These are phyloP conservation scores for Orius insidiosus DNA, from an alignment of 1,140 invertebrate species.

Conservation along the genomic window DNA sequence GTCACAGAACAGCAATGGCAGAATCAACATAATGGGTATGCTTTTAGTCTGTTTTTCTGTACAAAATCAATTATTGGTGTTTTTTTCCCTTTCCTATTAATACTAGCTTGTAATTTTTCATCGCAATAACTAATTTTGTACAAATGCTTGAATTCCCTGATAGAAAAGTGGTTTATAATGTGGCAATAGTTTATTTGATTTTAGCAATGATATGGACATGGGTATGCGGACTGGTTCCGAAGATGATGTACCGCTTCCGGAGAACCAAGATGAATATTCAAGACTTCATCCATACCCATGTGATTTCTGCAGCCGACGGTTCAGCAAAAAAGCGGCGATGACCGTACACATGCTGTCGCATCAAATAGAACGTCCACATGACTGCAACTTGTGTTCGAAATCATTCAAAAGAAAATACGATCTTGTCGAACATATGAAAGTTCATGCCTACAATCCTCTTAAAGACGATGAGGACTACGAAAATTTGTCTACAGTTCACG, in stretches of 20 bases:
- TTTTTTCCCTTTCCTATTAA: slow-evolving; percentile 4
- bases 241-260: slow-evolving; percentile 41
- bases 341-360: slow-evolving; percentile 55
- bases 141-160: too few relatives aligned
- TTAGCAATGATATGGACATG: slow-evolving; percentile 1
- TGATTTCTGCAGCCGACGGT: slow-evolving; percentile 59
- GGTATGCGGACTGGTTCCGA: slow-evolving; percentile 12
- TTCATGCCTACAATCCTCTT: slow-evolving; percentile 44
- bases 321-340: neutral
- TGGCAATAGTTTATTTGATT: slow-evolving; percentile 3
- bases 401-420: slow-evolving; percentile 57
- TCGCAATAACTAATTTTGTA: too few relatives aligned
- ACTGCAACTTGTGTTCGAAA: slow-evolving; percentile 59
- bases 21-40: slow-evolving; percentile 12
- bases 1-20: slow-evolving; percentile 18
- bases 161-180: neutral
- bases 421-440: slow-evolving; percentile 63
- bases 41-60: neutral
- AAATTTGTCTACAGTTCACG: neutral
- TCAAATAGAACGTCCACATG: slow-evolving; percentile 57
- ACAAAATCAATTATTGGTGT: neutral
- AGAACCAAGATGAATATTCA: slow-evolving; percentile 65
- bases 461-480: slow-evolving; percentile 14
- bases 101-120: neutral
- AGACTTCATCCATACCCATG: slow-evolving; percentile 65